Percentiles rank a stretch among this genome's conserved stretches.
Conservation (phyloP, 1,140 invertebrate species). For the Danaus melanippus region DNA sequence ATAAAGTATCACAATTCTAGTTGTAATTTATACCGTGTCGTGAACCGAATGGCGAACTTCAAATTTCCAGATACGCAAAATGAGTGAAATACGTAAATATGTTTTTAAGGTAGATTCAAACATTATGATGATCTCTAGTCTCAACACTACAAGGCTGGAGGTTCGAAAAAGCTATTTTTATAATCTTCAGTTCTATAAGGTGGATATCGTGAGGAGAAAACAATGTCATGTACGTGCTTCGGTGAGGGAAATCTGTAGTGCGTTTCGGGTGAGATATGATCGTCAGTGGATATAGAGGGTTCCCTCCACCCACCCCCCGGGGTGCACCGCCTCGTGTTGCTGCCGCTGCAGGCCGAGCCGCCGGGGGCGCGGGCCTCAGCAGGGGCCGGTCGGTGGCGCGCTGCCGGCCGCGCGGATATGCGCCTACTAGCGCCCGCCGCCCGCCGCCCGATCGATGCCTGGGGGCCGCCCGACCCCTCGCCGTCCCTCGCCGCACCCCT, state of each 20-base stretch:
- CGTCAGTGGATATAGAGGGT: slow-evolving; percentile 4
- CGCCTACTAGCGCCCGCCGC: slow-evolving; percentile 38
- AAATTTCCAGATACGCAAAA: too few species aligned
- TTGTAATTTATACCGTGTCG: too few species aligned
- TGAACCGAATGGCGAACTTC: too few species aligned
- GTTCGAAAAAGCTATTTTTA: too few species aligned
- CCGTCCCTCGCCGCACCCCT: slow-evolving; percentile 19
- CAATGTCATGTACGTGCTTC: too few species aligned
- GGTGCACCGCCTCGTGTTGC: slow-evolving; percentile 4
- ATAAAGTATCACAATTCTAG: too few species aligned
- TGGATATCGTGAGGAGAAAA: too few species aligned
- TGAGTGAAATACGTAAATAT: too few species aligned
- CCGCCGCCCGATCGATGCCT: slow-evolving; percentile 27
- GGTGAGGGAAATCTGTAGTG: slow-evolving; percentile 9
- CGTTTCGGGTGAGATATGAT: slow-evolving; percentile 10
- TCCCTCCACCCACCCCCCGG: slow-evolving; percentile 5
- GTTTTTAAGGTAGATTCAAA: too few species aligned
- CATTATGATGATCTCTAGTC: too few species aligned
- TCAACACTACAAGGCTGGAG: too few species aligned
- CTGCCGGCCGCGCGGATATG: slow-evolving; percentile 31
- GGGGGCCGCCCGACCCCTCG: slow-evolving; percentile 23
- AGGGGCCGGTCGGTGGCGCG: slow-evolving; percentile 16
- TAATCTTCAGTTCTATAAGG: too few species aligned
- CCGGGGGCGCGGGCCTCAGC: slow-evolving; percentile 20
- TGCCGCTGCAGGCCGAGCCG: slow-evolving; percentile 6